Evolutionary conservation across 2,797 vertebrate genomes (phyloP), one percentile per base, ranked within the genome.

Genomic region (Xenops minutus): DNA sequence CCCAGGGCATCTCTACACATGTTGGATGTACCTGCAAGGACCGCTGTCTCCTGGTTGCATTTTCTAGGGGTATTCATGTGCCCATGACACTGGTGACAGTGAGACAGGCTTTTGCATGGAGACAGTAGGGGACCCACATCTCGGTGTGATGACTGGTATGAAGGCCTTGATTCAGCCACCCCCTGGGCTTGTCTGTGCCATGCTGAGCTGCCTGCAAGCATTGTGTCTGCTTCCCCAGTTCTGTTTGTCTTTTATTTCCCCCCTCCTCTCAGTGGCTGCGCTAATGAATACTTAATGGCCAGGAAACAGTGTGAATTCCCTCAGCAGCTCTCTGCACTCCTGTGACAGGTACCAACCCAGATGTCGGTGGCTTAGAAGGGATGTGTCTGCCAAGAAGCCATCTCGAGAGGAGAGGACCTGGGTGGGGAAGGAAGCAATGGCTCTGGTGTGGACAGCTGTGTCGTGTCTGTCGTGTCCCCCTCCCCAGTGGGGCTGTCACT

Each of bases 231-330:
- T 75, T 13, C 58, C 56, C 37, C 3, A 2, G 29, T 83, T 88
- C 79, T 87, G 83, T 92, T 94, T 95, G 49, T 54, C 69, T 69
- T 94, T 59, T 62, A 34, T 78, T 95, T 78, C 51, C 4, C 63
- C 64, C 8, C 18, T 79, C 56, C 49, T 83, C 64, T 82, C 59
- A 5, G 10, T 1, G 61, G 63, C 88, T 56, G 59, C 13, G 69
- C 61, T 86, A 43, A 94, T 96, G 87, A 84, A 95, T 95, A 92
- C 97, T 97, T 94, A 69, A 97, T 82, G 82, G 74, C 52, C 52
- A 48, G 84, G 78, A 85, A 71, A 14, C 67, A 76, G 46, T 2
- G 1, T n/a, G 75, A 80, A 78, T 80, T 94, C 83, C 94, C 55
- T 32, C 1, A 4, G 72, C 85, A 71, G 44, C 49, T 94, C 44